Evolutionary conservation across 2,113 vertebrate species (phyloP), one percentile per base, ranked within the genome.

Genomic region (Silurus glanis): DNA sequence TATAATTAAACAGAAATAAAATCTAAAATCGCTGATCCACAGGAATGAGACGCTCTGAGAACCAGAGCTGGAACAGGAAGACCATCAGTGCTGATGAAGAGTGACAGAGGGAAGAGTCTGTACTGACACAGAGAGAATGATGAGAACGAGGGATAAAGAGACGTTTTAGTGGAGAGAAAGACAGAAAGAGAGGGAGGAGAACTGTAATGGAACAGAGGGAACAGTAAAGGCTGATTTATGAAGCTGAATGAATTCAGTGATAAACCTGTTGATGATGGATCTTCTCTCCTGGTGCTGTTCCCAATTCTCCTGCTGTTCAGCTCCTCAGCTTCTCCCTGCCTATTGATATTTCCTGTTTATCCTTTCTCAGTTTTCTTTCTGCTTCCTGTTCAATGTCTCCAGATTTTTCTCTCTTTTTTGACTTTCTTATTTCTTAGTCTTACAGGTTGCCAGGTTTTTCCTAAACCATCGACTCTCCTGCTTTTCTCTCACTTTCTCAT

Each of bases 1-100:
- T 66, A 25, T 12, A 64, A 62, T 51, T 7, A 82, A 82, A 64
- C 80, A 64, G 58, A 12, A 82, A 51, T 21, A 12, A 14, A 51
- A 82, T 82, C 61, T 82, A 23, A 82, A 82, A 64, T 82, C 80
- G 5, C 58, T 81, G 62, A 81, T 81, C 56, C 76, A 12, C 58
- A 62, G 58, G 8, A 12, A 47, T 5, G n/a, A 9, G 58, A 59
- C 6, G 79, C 58, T 62, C 21, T 7, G 17, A 61, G 7, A 47
- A 17, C 58, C 16, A 45, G 37, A 47, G 58, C 58, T 49, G 45
- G 5, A n/a, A 66, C 80, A 16, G 80, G 80, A 82, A 51, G 80
- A 82, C 64, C 80, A 45, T 82, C 61, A 66, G 79, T 6, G 47
- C 80, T 49, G 80, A 82, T 25, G 61, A 17, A 66, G 6, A 9